Evolutionary conservation across 2,888 invertebrate genomes (phyloP).

Genomic region (Drosophila hawaiiensis): DNA sequence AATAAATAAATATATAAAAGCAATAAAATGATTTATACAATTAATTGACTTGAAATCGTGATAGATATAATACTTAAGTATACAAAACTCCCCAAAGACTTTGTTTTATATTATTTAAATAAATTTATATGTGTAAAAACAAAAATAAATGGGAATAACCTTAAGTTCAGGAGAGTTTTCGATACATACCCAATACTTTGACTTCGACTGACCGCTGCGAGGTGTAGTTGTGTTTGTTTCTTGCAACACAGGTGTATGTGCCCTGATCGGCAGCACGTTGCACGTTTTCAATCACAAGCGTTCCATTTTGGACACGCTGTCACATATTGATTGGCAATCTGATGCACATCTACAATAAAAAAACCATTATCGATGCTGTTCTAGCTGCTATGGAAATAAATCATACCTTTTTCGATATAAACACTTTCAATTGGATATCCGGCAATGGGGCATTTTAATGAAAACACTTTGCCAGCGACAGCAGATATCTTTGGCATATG

Average conservation of each 20-base stretch:
- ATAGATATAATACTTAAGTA: not conserved
- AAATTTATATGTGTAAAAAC: not conserved
- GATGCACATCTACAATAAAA: constrained; percentile 89
- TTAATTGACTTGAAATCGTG: not conserved
- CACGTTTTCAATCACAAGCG: constrained; percentile 92
- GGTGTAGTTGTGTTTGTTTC: constrained; percentile 92
- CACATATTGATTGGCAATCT: constrained; percentile 93
- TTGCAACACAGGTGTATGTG: constrained; percentile 95
- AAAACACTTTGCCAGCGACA: constrained; percentile 92
- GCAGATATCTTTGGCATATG: constrained; percentile 94
- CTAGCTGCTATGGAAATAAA: too few species aligned
- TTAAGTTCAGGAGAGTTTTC: too few species aligned
- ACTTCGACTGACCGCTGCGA: constrained; percentile 91
- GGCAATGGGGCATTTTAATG: constrained; percentile 95
- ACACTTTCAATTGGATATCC: constrained; percentile 94
- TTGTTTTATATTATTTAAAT: not conserved
- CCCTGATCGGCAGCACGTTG: constrained; percentile 94
- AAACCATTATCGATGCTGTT: not conserved
- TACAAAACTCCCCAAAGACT: not conserved
- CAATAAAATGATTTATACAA: not conserved
- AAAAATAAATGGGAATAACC: not conserved
- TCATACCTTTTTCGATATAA: constrained; percentile 94
- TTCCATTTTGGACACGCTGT: constrained; percentile 94
- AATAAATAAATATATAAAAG: not conserved
- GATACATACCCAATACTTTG: constrained; percentile 88